phyloP scores from a whole-genome alignment of 2,113 vertebrate species.

The Perognathus longimembris region DNA sequence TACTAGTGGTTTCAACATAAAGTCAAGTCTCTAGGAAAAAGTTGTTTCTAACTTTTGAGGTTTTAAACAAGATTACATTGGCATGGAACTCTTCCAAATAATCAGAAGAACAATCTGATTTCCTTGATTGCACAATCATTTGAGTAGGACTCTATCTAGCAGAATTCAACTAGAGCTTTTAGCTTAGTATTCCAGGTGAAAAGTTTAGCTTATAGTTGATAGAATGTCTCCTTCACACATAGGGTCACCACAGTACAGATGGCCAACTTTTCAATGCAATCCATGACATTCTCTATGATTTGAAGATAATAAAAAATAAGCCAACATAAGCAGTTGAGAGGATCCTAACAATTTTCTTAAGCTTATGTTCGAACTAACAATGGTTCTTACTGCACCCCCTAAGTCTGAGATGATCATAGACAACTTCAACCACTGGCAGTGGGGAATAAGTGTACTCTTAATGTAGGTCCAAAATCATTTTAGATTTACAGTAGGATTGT shows the following conservation, averaged over 20 bases:
- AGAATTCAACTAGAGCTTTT: conserved; percentile 41
- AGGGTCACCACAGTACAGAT: conserved; percentile 33
- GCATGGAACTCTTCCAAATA: conserved; percentile 17
- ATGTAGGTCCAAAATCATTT: conserved; percentile 30
- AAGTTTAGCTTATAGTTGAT: conserved; percentile 21
- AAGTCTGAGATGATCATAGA: conserved; percentile 37
- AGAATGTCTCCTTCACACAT: conserved; percentile 8
- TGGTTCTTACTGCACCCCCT: not conserved
- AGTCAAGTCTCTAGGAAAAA: conserved; percentile 41
- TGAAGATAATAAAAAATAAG: conserved; percentile 43
- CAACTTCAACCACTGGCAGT: conserved; percentile 4
- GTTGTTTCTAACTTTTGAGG: conserved; percentile 9
- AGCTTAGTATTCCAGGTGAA: conserved; percentile 45
- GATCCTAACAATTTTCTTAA: conserved; percentile 49
- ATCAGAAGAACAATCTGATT: conserved; percentile 11
- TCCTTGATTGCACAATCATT: not conserved
- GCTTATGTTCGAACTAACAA: conserved; percentile 34
- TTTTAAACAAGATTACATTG: conserved; percentile 10
- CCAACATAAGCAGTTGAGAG: not conserved
- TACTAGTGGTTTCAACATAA: not conserved
- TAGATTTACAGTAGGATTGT: conserved; percentile 57
- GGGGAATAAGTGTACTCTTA: not conserved
- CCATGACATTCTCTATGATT: not conserved
- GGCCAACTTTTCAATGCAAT: not conserved
- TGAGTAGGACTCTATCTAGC: not conserved